Evolutionary conservation across 2,888 invertebrate genomes (phyloP).

Genomic region (Andrena bicolor): DNA sequence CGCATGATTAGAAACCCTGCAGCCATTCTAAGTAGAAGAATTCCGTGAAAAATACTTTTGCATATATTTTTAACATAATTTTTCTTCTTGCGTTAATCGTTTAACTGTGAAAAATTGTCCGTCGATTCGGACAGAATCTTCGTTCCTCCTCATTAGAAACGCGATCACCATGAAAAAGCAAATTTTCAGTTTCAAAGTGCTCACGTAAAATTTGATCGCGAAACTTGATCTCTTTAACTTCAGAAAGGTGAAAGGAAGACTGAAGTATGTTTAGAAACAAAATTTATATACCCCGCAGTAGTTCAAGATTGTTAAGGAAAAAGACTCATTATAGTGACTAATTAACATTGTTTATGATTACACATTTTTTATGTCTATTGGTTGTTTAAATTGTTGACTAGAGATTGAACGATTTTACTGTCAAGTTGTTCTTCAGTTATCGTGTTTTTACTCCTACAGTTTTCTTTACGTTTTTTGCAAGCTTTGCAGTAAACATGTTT

Average conservation of each 20-base stretch:
- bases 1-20: background rate
- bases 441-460: background rate
- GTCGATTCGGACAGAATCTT: constrained; percentile 13
- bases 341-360: background rate
- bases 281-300: constrained; percentile 14
- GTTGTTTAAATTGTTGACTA: background rate
- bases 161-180: constrained; percentile 33
- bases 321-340: background rate
- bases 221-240: constrained; percentile 33
- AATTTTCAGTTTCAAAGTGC: constrained; percentile 21
- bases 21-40: background rate
- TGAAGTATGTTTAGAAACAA: background rate
- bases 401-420: background rate
- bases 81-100: constrained; percentile 6
- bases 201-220: constrained; percentile 29
- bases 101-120: background rate
- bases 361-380: background rate
- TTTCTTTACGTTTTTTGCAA: background rate
- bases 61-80: background rate
- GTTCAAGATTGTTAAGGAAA: background rate
- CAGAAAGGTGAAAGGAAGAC: background rate
- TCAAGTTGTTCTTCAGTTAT: background rate
- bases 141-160: constrained; percentile 20
- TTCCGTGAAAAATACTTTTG: background rate
- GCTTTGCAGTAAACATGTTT: background rate